Base-by-base conservation (phyloP, 1,140 invertebrate genomes). In the Ctenoplectra terminalis region DNA sequence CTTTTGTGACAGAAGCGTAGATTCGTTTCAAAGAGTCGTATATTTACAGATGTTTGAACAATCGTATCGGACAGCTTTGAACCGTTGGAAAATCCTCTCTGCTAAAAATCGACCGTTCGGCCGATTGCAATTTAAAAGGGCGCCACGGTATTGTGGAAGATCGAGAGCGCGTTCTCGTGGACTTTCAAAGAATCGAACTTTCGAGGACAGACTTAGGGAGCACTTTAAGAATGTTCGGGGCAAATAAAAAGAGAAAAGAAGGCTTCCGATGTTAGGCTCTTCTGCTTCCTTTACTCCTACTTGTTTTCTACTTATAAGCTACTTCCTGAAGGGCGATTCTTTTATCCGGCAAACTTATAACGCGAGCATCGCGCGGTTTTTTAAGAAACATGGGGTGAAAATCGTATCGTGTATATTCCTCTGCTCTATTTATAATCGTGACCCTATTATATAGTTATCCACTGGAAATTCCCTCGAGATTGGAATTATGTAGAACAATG, bases 111-210 rank as follows among this genome's bases (percentile, higher is more conserved):
- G 61, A 20, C 11, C 5, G n/a, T 9, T 56, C 60, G 79, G 60
- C 75, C 79, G 79, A 74, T 81, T 67, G 61, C 70, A 40, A 75
- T 74, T 74, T 81, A 75, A 81, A 75, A 66, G 52, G 72, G 43
- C 29, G 60, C 61, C 61, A 43, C n/a, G 61, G 79, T 67, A 74
- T 81, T 58, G 79, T 67, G 79, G 61, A 67, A 29, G 61, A 81
- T 81, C 79, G 72, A 60, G 72, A 61, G 61, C n/a, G 72, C 72
- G 61, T 81, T 74, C 79, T 75, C 40, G 61, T 40, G 61, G 71
- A 81, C 79, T 74, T 75, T 64, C 29, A n/a, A 64, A 84, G 61
- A 75, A 70, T 85, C 77, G 84, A 81, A 86, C 70, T 86, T 79
- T 72, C 26, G 73, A 66, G 40, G 73, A 77, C 61, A 82, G 69